Base-by-base conservation (phyloP, 2,113 vertebrate genomes). In the Scopus umbretta region DNA sequence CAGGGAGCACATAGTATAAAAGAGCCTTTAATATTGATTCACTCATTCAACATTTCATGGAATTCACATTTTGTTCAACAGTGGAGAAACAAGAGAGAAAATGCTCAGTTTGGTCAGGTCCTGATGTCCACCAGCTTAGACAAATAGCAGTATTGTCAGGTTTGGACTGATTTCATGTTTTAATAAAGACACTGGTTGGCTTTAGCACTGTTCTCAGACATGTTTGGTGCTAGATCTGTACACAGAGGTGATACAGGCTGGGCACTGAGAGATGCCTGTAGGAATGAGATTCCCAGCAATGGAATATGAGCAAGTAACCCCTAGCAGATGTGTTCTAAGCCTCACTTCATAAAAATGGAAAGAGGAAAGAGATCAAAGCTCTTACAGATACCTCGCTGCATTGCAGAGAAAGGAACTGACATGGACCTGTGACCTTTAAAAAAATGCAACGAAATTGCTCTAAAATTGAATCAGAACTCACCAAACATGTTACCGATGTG, bases 401-500 rank as follows among this genome's bases (percentile, higher is more conserved):
- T 0, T 16, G 66, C 73, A 84, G 42, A 47, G 68, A 32, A 27
- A 81, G 65, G 38, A 91, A 67, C 21, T n/a, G 55, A 27, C 25
- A 4, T 0, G 42, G 21, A 12, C 4, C 6, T 0, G 5, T 10
- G 22, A 42, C 21, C 59, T 61, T 26, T 10, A 21, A 21, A 50
- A 80, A 84, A 23, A 9, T 1, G 0, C 49, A 23, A 16, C 1
- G 12, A 1, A 29, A 42, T 0, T 6, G 53, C 50, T 61, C 20
- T 3, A 2, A 25, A 26, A 19, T 8, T 2, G 49, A 21, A 81
- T 29, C 45, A 58, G 71, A 34, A 98, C 99, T 99, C 98, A 99
- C 99, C 99, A 4, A 99, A 99, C 98, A 99, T 99, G 98, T 97
- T 99, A 58, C 99, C 99, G 14, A 99, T 98, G 88, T 99, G 99